Conservation (phyloP, 2,113 vertebrate species). For the Aptenodytes patagonicus region DNA sequence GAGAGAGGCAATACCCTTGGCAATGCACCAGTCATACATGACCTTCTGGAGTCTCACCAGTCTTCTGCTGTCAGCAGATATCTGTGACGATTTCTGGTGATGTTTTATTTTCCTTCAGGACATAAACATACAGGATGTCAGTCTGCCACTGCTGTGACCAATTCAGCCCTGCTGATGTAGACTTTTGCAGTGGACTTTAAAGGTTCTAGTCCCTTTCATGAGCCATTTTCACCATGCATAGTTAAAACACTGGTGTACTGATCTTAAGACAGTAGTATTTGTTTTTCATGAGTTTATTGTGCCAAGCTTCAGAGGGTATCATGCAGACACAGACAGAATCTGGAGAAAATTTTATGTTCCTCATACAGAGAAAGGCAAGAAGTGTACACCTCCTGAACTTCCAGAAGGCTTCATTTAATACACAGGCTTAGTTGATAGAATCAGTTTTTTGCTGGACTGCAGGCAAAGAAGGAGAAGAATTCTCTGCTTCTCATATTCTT, state of each 20-base stretch:
- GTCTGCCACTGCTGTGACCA: neutral
- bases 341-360: neutral
- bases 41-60: neutral
- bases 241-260: neutral
- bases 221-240: neutral
- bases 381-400: neutral
- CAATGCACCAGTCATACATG: neutral
- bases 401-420: neutral
- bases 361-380: neutral
- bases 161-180: fast-evolving
- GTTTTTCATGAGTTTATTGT: neutral
- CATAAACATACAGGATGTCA: neutral
- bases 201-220: neutral
- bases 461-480: neutral
- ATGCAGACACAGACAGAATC: neutral
- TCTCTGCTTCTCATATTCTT: neutral
- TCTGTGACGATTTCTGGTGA: neutral
- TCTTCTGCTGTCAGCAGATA: neutral
- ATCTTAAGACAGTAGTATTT: neutral
- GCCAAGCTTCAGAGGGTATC: neutral
- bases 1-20: neutral
- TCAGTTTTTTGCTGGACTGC: neutral
- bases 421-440: neutral
- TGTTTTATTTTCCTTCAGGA: neutral
- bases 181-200: neutral